Base-by-base conservation (phyloP, 1,140 invertebrate species). In the Brachionus calyciflorus region DNA sequence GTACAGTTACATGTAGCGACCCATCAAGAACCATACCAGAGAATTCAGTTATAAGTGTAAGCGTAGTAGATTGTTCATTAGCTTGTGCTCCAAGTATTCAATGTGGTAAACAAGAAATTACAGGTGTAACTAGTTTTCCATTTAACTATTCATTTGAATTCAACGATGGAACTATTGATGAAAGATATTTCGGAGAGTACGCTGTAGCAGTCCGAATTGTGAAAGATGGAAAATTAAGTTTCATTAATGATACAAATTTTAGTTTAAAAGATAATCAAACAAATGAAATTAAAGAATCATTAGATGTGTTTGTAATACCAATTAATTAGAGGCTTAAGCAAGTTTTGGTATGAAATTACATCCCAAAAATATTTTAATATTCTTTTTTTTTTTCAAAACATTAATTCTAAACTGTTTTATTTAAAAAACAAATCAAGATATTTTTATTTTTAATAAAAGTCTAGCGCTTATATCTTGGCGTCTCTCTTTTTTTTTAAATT, bases 201-300 rank as follows among this genome's bases (percentile, higher is more conserved):
- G 21, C 17, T 26, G 19, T 65, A 21, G 19, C 60, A 19, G 40
- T 65, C 10, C 4, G 41, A 10, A 65, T 65, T 12, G 21, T 44
- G 24, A 44, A 19, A 14, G 12, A 65, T 24, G 60, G 9, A 44
- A 65, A 44, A 26, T 44, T 65, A 9, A 28, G n/a, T 14, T 65
- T 65, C n/a, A 44, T 65, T n/a, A 44, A 37, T 6, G 60, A 65
- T n/a, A 65, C 60, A 44, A 65, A 21, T 21, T 65, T 65, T 65
- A n/a, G 9, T 44, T 41, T 65, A 26, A 65, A 26, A 28, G 60
- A 65, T 41, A 10, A 24, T 12, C 17, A 19, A 0, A 65, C 60
- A 21, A 19, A 65, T 24, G 19, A 1, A 12, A 44, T 44, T 21
- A 24, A 24, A 24, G 40, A 65, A 14, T 44, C 37, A 44, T 14